These are phyloP conservation scores for Vandiemenella viatica DNA, from an alignment of 2,888 invertebrate species.

Conservation along the genomic window DNA sequence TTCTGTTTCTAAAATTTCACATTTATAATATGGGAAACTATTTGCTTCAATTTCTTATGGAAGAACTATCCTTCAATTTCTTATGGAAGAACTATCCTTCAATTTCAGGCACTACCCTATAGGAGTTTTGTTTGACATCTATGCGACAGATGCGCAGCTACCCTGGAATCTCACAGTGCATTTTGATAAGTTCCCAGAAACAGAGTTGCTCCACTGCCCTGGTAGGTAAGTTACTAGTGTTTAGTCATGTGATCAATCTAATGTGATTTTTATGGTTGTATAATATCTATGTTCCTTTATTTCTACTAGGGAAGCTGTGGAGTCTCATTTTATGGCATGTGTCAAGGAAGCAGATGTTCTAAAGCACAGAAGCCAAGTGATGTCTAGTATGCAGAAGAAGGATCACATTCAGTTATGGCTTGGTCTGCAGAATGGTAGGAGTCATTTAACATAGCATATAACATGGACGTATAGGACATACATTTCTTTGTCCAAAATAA, in stretches of 20 bases:
- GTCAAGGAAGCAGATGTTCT: slow-evolving; percentile 97
- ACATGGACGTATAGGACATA: too few species aligned
- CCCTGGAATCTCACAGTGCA: slow-evolving; percentile 93
- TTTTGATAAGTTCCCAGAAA: slow-evolving; percentile 87
- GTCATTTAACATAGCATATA: too few species aligned
- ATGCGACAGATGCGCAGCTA: slow-evolving; percentile 50
- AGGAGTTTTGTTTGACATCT: slow-evolving; percentile 84
- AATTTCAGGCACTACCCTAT: slow-evolving; percentile 47
- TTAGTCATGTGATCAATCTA: neutral
- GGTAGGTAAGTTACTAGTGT: slow-evolving; percentile 46
- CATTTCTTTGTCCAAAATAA: too few species aligned
- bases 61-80: too few species aligned
- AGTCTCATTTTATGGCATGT: slow-evolving; percentile 87
- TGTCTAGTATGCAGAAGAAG: slow-evolving; percentile 85
- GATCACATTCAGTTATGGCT: slow-evolving; percentile 94
- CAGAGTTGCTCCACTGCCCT: slow-evolving; percentile 69
- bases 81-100: too few species aligned
- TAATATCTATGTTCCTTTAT: neutral
- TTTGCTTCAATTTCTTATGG: too few species aligned
- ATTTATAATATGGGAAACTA: too few species aligned
- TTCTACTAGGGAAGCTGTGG: slow-evolving; percentile 64
- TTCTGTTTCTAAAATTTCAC: too few species aligned
- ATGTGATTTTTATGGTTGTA: neutral
- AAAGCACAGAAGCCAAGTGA: slow-evolving; percentile 82
- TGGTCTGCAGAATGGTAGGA: slow-evolving; percentile 84